phyloP scores from a whole-genome alignment of 2,888 invertebrate species.

The Platycnemis pennipes region DNA sequence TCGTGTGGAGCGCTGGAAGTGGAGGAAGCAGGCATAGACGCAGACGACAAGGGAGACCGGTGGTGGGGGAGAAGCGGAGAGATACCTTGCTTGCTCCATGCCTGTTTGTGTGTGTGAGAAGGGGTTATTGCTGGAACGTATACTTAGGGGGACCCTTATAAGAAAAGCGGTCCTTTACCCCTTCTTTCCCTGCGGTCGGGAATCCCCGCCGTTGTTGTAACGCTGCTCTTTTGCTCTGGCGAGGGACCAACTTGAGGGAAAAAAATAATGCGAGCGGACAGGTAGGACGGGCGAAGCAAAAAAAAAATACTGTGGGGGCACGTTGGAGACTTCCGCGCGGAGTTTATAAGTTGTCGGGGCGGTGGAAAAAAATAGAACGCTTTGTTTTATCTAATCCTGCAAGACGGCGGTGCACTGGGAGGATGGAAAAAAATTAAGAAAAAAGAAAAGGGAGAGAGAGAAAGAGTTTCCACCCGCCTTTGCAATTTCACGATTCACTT shows the following conservation, averaged over 20 bases:
- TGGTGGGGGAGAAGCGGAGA: not conserved
- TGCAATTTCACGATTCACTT: conserved; percentile 10
- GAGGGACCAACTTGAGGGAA: not conserved
- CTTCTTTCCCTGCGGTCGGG: conserved; percentile 2
- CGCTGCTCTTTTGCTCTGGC: not conserved
- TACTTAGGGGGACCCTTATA: conserved; percentile 27
- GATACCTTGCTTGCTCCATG: not conserved
- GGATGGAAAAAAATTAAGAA: not conserved
- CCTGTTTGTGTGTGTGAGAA: not conserved
- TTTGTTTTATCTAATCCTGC: conserved; percentile 22
- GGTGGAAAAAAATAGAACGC: not conserved
- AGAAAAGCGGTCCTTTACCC: conserved; percentile 18
- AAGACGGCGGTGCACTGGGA: not conserved
- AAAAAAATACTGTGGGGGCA: not conserved
- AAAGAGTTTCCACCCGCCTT: not conserved
- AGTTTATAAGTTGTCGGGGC: not conserved
- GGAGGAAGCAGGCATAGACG: not conserved
- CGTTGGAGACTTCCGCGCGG: conserved; percentile 20
- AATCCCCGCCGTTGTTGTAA: conserved; percentile 19
- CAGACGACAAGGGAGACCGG: not conserved
- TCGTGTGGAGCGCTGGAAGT: not conserved
- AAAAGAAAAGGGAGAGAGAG: too few relatives aligned
- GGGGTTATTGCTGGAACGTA: conserved; percentile 30
- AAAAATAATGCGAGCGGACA: conserved; percentile 1
- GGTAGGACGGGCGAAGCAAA: not conserved